These are phyloP conservation scores for Zoanthus sansibaricus DNA, from an alignment of 92 coral and sea anemone genomes.

Conservation along the genomic window DNA sequence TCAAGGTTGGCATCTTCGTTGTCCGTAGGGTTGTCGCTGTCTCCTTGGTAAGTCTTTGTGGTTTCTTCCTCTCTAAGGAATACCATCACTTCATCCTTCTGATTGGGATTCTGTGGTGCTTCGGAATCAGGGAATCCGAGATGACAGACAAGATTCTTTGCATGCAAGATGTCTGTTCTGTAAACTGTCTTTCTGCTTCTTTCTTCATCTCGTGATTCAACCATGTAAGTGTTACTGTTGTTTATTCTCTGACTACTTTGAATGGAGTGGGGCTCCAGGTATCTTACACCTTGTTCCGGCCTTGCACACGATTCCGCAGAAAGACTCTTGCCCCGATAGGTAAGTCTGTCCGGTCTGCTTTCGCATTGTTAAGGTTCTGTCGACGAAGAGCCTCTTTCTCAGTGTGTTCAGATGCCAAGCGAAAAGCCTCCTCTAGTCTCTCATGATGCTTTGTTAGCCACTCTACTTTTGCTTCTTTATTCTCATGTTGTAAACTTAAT, in stretches of 20 bases:
- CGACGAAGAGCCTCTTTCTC: constrained; percentile 65
- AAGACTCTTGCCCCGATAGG: constrained; percentile 72
- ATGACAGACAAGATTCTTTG: constrained; percentile 45
- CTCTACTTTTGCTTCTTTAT: constrained; percentile 36
- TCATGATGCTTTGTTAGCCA: constrained; percentile 68
- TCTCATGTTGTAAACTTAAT: constrained; percentile 32
- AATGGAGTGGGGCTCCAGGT: constrained; percentile 66
- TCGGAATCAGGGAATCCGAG: constrained; percentile 35
- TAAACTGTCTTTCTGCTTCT: constrained; percentile 41
- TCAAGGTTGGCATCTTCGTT: constrained; percentile 29
- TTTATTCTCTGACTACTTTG: constrained; percentile 57
- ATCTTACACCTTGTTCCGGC: constrained; percentile 73
- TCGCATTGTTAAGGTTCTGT: constrained; percentile 48
- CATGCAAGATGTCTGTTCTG: constrained; percentile 60
- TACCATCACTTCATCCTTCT: background rate
- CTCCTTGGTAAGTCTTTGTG: constrained; percentile 2
- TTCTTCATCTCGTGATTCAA: constrained; percentile 52
- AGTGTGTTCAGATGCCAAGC: constrained; percentile 62
- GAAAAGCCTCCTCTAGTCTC: constrained; percentile 63
- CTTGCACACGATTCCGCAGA: constrained; percentile 65
- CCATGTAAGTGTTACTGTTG: constrained; percentile 66
- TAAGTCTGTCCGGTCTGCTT: constrained; percentile 57
- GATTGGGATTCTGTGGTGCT: constrained; percentile 1
- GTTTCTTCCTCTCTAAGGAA: constrained; percentile 5
- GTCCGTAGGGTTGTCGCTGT: background rate